phyloP scores from a whole-genome alignment of 2,797 vertebrate genomes.

The Falco naumanni region DNA sequence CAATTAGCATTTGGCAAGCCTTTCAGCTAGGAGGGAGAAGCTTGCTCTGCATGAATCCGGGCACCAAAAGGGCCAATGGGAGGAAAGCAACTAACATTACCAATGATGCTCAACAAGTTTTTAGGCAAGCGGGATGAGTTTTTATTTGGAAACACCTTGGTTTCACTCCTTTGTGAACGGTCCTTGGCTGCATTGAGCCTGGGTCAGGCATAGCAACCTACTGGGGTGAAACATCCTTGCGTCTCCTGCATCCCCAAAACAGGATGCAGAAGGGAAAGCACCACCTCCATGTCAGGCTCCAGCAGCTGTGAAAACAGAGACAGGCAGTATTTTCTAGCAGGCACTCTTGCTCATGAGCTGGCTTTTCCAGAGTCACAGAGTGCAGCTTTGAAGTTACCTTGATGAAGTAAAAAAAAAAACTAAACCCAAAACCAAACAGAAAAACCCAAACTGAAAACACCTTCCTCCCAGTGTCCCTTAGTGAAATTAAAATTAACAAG shows the following conservation, averaged over 20 bases:
- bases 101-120: neutral
- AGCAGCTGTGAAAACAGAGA: slow-evolving; percentile 4
- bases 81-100: slow-evolving; percentile 30
- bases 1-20: slow-evolving; percentile 67
- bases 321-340: neutral
- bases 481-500: slow-evolving; percentile 10
- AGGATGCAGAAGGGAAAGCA: neutral
- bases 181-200: neutral
- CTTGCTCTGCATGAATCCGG: neutral
- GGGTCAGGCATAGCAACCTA: neutral
- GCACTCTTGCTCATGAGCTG: fast-evolving
- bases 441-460: neutral
- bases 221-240: neutral
- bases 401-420: neutral
- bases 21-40: neutral
- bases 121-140: neutral
- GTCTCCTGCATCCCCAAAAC: neutral
- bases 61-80: neutral
- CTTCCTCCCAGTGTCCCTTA: neutral
- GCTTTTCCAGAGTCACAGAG: neutral
- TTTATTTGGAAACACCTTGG: neutral
- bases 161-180: neutral
- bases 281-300: neutral
- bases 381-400: slow-evolving; percentile 11
- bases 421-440: neutral